phyloP scores from a whole-genome alignment of 2,888 invertebrate genomes.

The Galerucella pusilla region DNA sequence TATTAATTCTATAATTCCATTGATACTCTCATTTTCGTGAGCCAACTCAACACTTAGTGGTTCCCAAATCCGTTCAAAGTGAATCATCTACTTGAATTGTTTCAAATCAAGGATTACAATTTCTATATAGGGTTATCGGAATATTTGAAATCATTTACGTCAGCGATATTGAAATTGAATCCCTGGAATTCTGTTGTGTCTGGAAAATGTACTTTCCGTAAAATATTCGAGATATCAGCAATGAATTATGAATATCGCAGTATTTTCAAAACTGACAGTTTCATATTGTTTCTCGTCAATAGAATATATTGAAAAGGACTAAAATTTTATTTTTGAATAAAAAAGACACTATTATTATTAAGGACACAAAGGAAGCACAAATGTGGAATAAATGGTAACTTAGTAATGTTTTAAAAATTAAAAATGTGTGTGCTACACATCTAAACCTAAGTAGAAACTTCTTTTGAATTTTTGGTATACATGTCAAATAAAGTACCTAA shows the following conservation, averaged over 20 bases:
- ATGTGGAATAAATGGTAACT: background rate
- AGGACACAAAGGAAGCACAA: too few relatives aligned
- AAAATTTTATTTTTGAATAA: background rate
- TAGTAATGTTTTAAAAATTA: too few relatives aligned
- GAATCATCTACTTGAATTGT: slow-evolving; percentile 60
- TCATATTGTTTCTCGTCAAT: background rate
- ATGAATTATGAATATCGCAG: slow-evolving; percentile 25
- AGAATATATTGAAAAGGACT: background rate
- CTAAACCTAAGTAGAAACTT: too few relatives aligned
- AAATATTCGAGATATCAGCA: slow-evolving; percentile 30
- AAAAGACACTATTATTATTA: background rate
- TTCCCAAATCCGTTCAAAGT: slow-evolving; percentile 51
- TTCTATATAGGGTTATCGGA: slow-evolving; percentile 55
- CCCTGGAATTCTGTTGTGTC: background rate
- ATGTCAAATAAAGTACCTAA: too few relatives aligned
- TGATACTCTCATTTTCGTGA: background rate
- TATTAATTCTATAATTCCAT: background rate
- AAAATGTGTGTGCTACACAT: too few relatives aligned
- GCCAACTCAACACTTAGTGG: slow-evolving; percentile 51
- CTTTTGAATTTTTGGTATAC: too few relatives aligned
- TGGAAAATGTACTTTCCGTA: slow-evolving; percentile 28
- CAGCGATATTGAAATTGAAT: slow-evolving; percentile 58
- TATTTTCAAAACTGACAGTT: background rate
- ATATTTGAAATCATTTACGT: slow-evolving; percentile 56
- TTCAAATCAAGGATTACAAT: slow-evolving; percentile 54